Evolutionary conservation across 1,140 invertebrate genomes (phyloP).

Genomic region (Temnothorax nylanderi): DNA sequence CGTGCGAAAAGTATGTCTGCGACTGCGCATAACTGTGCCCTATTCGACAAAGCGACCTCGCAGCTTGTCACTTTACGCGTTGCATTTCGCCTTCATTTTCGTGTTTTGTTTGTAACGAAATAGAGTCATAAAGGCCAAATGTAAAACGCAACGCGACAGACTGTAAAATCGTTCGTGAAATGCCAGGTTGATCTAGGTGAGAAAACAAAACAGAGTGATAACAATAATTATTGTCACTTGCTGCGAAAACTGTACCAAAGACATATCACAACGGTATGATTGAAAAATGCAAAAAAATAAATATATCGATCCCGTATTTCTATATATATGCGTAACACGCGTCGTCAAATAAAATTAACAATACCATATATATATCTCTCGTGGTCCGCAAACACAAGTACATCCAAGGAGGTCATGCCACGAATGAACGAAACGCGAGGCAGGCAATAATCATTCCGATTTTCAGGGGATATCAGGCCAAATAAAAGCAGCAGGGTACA

Average conservation of each 20-base stretch:
- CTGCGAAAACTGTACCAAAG: background rate
- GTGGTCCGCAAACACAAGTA: constrained; percentile 23
- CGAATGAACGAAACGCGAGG: constrained; percentile 11
- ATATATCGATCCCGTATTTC: constrained; percentile 5
- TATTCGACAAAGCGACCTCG: constrained; percentile 14
- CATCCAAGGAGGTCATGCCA: constrained; percentile 21
- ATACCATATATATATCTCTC: background rate
- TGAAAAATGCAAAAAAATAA: background rate
- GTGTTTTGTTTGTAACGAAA: background rate
- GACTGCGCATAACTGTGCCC: constrained; percentile 29
- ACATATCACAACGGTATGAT: background rate
- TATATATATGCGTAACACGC: background rate
- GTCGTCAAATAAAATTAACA: background rate
- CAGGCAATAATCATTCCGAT: constrained; percentile 35
- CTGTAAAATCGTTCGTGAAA: constrained; percentile 24
- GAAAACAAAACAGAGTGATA: background rate
- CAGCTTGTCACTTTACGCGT: constrained; percentile 12
- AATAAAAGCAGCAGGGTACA: background rate
- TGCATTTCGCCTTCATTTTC: constrained; percentile 25
- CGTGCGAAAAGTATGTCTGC: constrained; percentile 40
- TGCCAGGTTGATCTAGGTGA: constrained; percentile 31
- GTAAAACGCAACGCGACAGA: constrained; percentile 26
- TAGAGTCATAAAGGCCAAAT: constrained; percentile 4
- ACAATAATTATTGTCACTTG: background rate
- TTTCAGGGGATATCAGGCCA: background rate